Conservation (phyloP, 2,113 vertebrate genomes). For the human region DNA sequence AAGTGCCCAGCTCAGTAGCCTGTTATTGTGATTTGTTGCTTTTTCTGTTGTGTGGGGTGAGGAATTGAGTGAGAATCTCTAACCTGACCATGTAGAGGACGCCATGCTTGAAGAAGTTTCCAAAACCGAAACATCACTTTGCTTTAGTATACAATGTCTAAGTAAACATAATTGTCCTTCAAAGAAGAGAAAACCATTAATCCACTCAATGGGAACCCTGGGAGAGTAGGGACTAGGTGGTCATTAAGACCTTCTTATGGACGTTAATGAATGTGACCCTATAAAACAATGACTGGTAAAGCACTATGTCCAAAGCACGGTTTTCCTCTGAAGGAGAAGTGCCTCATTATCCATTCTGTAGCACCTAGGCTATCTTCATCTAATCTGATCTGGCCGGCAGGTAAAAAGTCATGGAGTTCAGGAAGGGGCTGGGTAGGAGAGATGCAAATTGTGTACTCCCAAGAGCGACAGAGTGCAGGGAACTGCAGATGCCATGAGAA, state of each 20-base stretch:
- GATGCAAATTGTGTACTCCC: rapidly evolving
- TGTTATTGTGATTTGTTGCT: too few relatives aligned
- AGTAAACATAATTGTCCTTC: neutral
- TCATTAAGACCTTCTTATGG: neutral
- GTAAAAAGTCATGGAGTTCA: neutral
- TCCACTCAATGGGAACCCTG: neutral
- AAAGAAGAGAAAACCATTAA: neutral
- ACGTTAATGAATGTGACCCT: neutral
- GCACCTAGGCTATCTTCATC: neutral
- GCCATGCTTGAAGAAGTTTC: neutral
- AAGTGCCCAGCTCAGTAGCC: rapidly evolving
- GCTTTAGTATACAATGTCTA: neutral
- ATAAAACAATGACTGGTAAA: neutral
- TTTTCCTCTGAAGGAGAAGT: neutral
- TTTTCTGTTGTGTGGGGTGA: neutral
- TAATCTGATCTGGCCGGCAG: neutral
- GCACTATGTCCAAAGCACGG: rapidly evolving
- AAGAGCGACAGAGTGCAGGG: neutral
- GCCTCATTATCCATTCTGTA: neutral
- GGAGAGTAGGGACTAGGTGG: rapidly evolving
- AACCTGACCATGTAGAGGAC: neutral
- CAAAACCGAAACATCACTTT: neutral
- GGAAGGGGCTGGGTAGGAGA: neutral
- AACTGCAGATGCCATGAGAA: rapidly evolving
- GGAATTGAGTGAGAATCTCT: neutral